Evolutionary conservation across 1,140 invertebrate genomes (phyloP).

Genomic region (Himalopsyche phryganea): DNA sequence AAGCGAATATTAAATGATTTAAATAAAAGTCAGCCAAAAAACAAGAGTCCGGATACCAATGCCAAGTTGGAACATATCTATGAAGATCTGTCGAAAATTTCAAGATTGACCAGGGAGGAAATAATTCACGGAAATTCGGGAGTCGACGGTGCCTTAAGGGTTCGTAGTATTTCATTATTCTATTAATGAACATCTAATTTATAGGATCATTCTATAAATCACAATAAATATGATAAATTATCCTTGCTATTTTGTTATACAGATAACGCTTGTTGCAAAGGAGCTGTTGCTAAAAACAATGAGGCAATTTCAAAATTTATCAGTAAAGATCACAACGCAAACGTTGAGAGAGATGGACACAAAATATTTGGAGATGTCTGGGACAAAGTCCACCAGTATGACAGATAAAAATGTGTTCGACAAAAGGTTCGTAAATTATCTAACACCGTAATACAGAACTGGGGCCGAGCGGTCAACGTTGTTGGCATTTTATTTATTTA

Average conservation of each 20-base stretch:
- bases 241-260: conserved; percentile 2
- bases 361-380: conserved; percentile 15
- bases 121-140: background rate
- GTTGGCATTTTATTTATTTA: too few species aligned
- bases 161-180: background rate
- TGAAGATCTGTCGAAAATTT: conserved; percentile 15
- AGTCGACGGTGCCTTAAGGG: conserved; percentile 11
- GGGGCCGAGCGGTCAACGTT: too few species aligned
- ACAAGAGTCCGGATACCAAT: background rate
- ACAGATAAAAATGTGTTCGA: conserved; percentile 12
- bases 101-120: conserved; percentile 6
- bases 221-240: too few species aligned
- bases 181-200: too few species aligned
- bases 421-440: conserved; percentile 14
- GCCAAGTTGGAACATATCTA: conserved; percentile 9
- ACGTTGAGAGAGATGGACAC: conserved; percentile 25
- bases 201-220: too few species aligned
- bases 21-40: background rate
- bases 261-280: conserved; percentile 17
- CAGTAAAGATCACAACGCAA: conserved; percentile 4
- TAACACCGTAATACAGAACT: too few species aligned
- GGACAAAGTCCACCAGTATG: background rate
- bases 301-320: conserved; percentile 8
- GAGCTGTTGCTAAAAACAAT: conserved; percentile 13
- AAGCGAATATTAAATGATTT: conserved; percentile 19